phyloP scores from a whole-genome alignment of 2,888 invertebrate species.

The Slavum lentiscoides region DNA sequence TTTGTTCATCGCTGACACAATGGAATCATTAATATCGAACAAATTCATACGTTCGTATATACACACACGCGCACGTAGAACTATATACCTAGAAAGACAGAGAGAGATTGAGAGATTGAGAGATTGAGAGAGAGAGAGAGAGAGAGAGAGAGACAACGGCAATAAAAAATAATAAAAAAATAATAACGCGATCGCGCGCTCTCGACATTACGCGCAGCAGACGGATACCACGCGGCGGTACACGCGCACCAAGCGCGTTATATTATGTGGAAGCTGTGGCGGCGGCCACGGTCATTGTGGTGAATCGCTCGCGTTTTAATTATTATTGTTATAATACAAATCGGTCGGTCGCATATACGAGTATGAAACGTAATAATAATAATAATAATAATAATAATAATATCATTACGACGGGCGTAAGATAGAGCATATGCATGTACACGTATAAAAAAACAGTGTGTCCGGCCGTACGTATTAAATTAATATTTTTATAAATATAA shows the following conservation, averaged over 20 bases:
- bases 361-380: too few relatives aligned
- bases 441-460: not conserved
- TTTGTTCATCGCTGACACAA: conserved; percentile 53
- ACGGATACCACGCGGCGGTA: too few relatives aligned
- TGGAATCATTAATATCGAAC: conserved; percentile 53
- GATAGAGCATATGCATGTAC: not conserved
- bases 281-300: too few relatives aligned
- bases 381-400: too few relatives aligned
- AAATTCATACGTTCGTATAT: conserved; percentile 46
- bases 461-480: not conserved
- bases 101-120: conserved; percentile 31
- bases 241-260: too few relatives aligned
- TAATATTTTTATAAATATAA: not conserved
- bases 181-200: conserved; percentile 19
- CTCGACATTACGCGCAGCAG: too few relatives aligned
- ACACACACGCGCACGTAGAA: not conserved
- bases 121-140: not conserved
- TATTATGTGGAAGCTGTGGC: too few relatives aligned
- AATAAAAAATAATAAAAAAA: conserved; percentile 22
- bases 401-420: not conserved
- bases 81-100: not conserved
- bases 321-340: too few relatives aligned
- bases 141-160: conserved; percentile 28
- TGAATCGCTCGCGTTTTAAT: too few relatives aligned
- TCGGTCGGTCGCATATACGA: too few relatives aligned